Percentiles rank a stretch among this genome's conserved stretches.
phyloP scores from a whole-genome alignment of 2,797 vertebrate species.

The Bradypodion ventrale region DNA sequence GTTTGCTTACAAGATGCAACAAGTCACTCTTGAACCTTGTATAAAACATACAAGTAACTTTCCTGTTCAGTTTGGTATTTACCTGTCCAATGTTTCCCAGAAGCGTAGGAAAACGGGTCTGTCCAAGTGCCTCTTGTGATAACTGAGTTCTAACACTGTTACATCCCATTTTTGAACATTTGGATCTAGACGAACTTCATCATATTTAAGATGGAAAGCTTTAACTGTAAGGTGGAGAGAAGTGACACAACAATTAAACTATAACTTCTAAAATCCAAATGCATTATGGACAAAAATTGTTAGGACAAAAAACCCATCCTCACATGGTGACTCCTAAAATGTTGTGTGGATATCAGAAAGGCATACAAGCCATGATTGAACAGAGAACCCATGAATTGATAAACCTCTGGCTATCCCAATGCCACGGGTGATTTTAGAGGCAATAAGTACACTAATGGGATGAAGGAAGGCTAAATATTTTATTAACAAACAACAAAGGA shows the following conservation, averaged over 20 bases:
- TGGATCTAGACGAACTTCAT: constrained; percentile 93
- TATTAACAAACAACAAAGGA: too few relatives aligned
- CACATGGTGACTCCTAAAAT: neutral
- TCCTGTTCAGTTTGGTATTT: constrained; percentile 29
- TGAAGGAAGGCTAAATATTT: too few relatives aligned
- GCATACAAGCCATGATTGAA: neutral
- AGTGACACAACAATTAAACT: neutral
- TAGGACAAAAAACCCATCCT: neutral
- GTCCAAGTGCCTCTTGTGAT: constrained; percentile 95
- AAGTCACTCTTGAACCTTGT: neutral
- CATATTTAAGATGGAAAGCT: constrained; percentile 98
- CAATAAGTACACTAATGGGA: too few relatives aligned
- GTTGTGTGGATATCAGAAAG: neutral
- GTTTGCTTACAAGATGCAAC: neutral
- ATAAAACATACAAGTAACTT: neutral
- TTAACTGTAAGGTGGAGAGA: constrained; percentile 80
- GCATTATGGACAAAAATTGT: neutral
- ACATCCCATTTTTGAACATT: constrained; percentile 99
- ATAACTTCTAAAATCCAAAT: neutral
- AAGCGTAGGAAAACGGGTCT: constrained; percentile 94
- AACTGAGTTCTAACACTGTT: constrained; percentile 95
- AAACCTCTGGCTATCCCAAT: neutral
- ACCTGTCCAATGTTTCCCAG: constrained; percentile 99
- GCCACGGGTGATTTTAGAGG: neutral
- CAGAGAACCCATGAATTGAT: neutral